These are phyloP conservation scores for Busseola fusca DNA, from an alignment of 2,888 invertebrate species.

Conservation along the genomic window DNA sequence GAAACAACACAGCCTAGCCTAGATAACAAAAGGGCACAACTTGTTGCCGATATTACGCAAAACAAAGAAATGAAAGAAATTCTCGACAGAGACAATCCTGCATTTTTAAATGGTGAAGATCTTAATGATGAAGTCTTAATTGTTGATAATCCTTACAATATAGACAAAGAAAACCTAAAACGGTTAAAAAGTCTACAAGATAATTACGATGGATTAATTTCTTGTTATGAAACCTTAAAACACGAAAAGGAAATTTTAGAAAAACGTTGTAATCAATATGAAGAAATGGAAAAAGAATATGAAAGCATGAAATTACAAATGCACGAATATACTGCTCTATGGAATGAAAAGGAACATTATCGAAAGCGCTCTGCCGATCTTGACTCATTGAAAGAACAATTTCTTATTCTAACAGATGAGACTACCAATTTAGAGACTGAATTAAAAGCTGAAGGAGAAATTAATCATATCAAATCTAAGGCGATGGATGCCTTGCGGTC, in stretches of 20 bases:
- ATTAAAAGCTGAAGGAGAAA: conserved; percentile 81
- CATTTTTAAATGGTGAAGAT: conserved; percentile 62
- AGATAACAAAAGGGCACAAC: conserved; percentile 80
- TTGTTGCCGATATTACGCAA: conserved; percentile 84
- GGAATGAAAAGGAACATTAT: conserved; percentile 84
- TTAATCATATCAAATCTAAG: conserved; percentile 77
- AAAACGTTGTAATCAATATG: conserved; percentile 74
- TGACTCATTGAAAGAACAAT: conserved; percentile 81
- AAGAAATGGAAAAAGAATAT: conserved; percentile 78
- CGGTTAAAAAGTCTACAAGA: conserved; percentile 80
- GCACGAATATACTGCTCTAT: conserved; percentile 78
- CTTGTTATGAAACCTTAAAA: conserved; percentile 80
- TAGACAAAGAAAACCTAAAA: conserved; percentile 78
- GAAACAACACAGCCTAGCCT: conserved; percentile 65
- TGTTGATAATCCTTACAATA: conserved; percentile 69
- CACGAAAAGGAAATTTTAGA: conserved; percentile 77
- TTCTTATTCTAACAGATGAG: conserved; percentile 79
- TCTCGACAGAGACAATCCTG: conserved; percentile 72
- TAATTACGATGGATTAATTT: conserved; percentile 80
- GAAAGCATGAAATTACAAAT: conserved; percentile 74
- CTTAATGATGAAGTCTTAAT: conserved; percentile 63
- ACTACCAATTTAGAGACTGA: conserved; percentile 79
- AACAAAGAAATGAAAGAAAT: conserved; percentile 84
- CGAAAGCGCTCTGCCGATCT: conserved; percentile 79
- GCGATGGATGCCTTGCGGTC: conserved; percentile 76